Base-by-base conservation (phyloP, 2,797 vertebrate species). In the Furcifer pardalis region DNA sequence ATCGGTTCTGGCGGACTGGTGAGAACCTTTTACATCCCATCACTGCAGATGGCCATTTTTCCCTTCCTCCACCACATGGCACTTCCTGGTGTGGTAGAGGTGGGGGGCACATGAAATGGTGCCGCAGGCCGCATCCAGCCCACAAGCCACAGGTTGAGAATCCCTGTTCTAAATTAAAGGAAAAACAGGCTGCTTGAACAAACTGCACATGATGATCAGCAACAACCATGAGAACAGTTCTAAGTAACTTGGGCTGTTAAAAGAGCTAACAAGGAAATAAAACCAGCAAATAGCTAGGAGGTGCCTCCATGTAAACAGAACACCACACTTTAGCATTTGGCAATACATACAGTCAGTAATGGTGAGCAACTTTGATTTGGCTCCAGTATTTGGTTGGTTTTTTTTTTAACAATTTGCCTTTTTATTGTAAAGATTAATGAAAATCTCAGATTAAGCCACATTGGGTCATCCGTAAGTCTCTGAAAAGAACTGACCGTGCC, bases 401-500 rank as follows among this genome's bases (percentile, higher is more conserved):
- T 35, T 35, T 66, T 23, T 62, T 60, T 60, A 44, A 27, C 12
- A 68, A 71, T 73, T 74, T 23, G 79, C 66, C 62, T 84, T 84
- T 81, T 66, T 76, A 81, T 68, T 83, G 75, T 5, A 75, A 79
- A 7, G 23, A 81, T 81, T 87, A 73, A 52, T 66, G 65, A 52
- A 46, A 90, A 37, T 77, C 37, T 59, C 83, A 86, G 91, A 84
- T 92, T 66, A 91, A 60, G 89, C 83, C 82, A 81, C 73, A 89
- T 56, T 90, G 87, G 89, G 90, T 87, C 42, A 92, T 93, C 93
- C 93, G 87, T n/a, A 27, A 77, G 91, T 90, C 90, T 90, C 94
- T 89, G 85, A 72, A 85, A 49, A 90, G 85, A 95, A 99, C 98
- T 99, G 96, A 99, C 98, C 97, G 95, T 99, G 98, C 91, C 98